Percentiles rank a stretch among this genome's conserved stretches.
Evolutionary conservation across 2,888 invertebrate genomes (phyloP).

Genomic region (Eupithecia vulgata): DNA sequence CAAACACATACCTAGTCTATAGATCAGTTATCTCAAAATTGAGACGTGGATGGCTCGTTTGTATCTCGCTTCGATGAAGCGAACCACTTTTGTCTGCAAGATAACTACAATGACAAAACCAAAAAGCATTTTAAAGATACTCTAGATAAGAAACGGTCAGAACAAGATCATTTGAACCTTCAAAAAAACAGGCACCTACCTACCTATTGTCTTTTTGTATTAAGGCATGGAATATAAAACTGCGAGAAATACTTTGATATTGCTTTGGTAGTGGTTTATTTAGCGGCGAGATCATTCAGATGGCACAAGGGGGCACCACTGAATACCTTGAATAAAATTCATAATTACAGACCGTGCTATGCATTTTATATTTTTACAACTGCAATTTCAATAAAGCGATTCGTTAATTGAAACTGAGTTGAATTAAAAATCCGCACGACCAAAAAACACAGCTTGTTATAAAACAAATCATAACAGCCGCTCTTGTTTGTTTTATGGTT

Average conservation of each 20-base stretch:
- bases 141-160: conserved; percentile 34
- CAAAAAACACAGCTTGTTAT: conserved; percentile 29
- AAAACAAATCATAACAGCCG: conserved; percentile 51
- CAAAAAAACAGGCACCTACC: neutral
- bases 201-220: neutral
- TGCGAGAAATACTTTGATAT: neutral
- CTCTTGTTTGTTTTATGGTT: conserved; percentile 49
- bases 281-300: conserved; percentile 3
- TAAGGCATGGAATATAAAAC: neutral
- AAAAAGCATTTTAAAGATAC: conserved; percentile 53
- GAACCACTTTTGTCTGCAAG: conserved; percentile 51
- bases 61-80: conserved; percentile 52
- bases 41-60: conserved; percentile 55
- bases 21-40: conserved; percentile 58
- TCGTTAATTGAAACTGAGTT: conserved; percentile 19
- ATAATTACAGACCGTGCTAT: conserved; percentile 1
- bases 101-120: conserved; percentile 60
- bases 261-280: neutral
- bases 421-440: conserved; percentile 13
- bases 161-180: neutral
- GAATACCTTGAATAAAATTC: neutral
- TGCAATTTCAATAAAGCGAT: conserved; percentile 6
- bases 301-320: neutral
- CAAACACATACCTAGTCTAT: conserved; percentile 43
- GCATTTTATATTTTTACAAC: conserved; percentile 13